phyloP scores from a whole-genome alignment of 2,888 invertebrate genomes.

The Alsophila aescularia region DNA sequence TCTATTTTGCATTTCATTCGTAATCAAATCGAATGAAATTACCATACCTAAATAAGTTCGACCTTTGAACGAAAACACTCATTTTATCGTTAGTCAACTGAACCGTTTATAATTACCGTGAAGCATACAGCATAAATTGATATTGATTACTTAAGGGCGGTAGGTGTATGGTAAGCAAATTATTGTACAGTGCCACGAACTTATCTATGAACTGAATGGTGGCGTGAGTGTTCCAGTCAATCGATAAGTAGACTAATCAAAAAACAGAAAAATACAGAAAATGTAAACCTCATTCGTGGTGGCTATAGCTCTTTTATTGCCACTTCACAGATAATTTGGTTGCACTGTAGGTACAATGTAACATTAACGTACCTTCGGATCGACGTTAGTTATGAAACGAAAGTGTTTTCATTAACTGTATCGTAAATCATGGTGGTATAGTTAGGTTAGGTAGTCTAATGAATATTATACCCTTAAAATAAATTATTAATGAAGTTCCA shows the following conservation, averaged over 20 bases:
- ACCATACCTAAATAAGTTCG: constrained; percentile 20
- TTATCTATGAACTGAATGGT: too few relatives aligned
- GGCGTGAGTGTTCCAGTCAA: too few relatives aligned
- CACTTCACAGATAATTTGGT: too few relatives aligned
- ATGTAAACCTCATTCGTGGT: too few relatives aligned
- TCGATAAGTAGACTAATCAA: too few relatives aligned
- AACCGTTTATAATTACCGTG: constrained; percentile 59
- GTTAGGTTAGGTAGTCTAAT: constrained; percentile 9
- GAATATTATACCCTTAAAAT: constrained; percentile 31
- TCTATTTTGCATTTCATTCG: constrained; percentile 24
- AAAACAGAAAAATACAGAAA: too few relatives aligned
- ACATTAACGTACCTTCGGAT: too few relatives aligned
- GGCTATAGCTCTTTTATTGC: too few relatives aligned
- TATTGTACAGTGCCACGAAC: too few relatives aligned
- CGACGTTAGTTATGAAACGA: not conserved
- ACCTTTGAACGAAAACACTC: constrained; percentile 44
- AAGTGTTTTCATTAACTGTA: constrained; percentile 14
- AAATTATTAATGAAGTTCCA: constrained; percentile 30
- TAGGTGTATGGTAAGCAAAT: constrained; percentile 29
- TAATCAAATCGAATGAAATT: constrained; percentile 28
- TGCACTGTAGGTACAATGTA: too few relatives aligned
- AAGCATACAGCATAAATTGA: constrained; percentile 59
- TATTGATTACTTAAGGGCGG: constrained; percentile 49
- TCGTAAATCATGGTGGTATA: constrained; percentile 20
- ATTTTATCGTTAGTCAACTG: constrained; percentile 52